A percentile compares a stretch with the other conserved stretches of the same genome.
phyloP scores from a whole-genome alignment of 2,888 invertebrate species.

The Noctua janthe region DNA sequence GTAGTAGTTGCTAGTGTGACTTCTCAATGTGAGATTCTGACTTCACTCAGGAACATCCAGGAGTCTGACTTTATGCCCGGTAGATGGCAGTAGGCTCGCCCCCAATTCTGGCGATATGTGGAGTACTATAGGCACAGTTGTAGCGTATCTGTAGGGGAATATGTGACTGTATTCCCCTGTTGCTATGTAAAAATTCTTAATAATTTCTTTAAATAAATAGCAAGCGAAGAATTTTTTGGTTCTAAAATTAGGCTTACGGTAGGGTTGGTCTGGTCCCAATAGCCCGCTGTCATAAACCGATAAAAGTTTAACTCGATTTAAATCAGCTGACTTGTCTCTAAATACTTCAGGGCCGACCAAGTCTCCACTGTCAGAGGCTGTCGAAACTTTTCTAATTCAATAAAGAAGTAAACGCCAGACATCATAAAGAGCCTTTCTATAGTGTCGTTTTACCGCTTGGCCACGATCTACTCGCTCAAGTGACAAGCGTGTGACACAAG shows the following conservation, averaged over 20 bases:
- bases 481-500: neutral
- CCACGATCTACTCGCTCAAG: neutral
- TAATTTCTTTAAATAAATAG: neutral
- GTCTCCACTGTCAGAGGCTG: neutral
- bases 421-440: neutral
- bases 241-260: neutral
- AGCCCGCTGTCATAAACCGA: neutral
- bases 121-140: neutral
- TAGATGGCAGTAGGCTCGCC: neutral
- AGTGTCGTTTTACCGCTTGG: neutral
- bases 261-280: constrained; percentile 1
- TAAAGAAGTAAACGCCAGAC: constrained; percentile 15
- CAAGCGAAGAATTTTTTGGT: neutral
- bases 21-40: neutral
- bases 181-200: neutral
- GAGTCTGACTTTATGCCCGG: neutral
- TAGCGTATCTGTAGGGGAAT: neutral
- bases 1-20: neutral
- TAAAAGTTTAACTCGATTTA: neutral
- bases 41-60: neutral
- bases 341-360: constrained; percentile 3
- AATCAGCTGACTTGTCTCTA: neutral
- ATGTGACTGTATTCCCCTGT: too few relatives aligned
- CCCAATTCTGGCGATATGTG: neutral
- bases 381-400: constrained; percentile 31